Conservation (phyloP, 2,797 vertebrate genomes). For the Galagoides demidoff region DNA sequence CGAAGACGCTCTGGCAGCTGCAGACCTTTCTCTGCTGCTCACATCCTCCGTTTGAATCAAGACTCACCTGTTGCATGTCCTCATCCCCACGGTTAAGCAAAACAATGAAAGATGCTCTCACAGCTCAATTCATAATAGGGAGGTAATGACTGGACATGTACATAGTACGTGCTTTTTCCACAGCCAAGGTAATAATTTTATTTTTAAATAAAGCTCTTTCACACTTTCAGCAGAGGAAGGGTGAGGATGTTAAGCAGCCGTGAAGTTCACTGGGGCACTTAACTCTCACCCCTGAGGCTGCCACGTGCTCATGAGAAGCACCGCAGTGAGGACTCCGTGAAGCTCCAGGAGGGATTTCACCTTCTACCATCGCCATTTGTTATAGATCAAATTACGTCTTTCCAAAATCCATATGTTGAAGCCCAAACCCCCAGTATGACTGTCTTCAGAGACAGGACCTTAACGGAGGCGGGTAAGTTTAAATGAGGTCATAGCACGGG, state of each 20-base stretch:
- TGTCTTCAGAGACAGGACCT: not conserved
- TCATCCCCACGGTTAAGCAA: not conserved
- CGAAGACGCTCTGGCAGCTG: not conserved
- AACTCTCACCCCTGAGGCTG: not conserved
- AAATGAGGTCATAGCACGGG: not conserved
- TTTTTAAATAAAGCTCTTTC: not conserved
- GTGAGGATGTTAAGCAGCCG: not conserved
- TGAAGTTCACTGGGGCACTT: not conserved
- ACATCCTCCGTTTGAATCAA: no score
- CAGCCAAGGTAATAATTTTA: not conserved
- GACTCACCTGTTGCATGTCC: not conserved
- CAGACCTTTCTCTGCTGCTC: not conserved
- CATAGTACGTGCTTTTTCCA: no score
- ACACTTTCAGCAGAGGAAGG: not conserved
- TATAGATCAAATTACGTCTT: not conserved
- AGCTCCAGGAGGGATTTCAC: not conserved
- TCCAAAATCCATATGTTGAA: not conserved
- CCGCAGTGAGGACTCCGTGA: not conserved
- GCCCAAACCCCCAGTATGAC: not conserved
- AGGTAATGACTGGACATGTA: not conserved
- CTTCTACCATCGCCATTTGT: not conserved
- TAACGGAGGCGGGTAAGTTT: not conserved
- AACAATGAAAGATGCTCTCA: not conserved
- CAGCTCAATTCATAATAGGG: not conserved
- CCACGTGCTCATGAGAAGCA: not conserved